phyloP scores from a whole-genome alignment of 2,797 vertebrate genomes.

The Ambastaia sidthimunki region DNA sequence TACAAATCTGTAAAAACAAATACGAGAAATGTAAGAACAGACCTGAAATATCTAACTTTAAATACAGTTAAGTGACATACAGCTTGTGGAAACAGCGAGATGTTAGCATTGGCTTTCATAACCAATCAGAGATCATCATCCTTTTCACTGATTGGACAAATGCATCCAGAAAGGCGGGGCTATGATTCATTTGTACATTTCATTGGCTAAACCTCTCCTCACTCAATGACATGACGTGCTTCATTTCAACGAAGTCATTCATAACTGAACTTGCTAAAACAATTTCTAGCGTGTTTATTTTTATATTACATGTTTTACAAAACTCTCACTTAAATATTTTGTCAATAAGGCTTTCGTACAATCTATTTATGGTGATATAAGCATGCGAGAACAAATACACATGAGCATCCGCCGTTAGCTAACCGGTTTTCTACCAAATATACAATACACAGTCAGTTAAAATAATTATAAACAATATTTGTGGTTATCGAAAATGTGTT shows the following conservation, averaged over 20 bases:
- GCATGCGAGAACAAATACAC: background rate
- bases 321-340: background rate
- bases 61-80: background rate
- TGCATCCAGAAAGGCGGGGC: slow-evolving; percentile 18
- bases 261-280: background rate
- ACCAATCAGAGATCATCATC: background rate
- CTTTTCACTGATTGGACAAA: slow-evolving; percentile 46
- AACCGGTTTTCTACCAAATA: background rate
- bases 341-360: too few relatives aligned
- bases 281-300: background rate
- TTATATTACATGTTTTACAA: background rate
- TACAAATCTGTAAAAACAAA: slow-evolving; percentile 59
- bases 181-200: background rate
- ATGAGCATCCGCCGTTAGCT: slow-evolving; percentile 38
- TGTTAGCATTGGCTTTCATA: background rate
- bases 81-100: background rate
- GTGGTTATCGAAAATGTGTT: background rate
- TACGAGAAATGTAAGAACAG: background rate
- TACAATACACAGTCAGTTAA: background rate
- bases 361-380: background rate
- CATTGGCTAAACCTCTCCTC: slow-evolving; percentile 47
- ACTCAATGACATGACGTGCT: slow-evolving; percentile 45
- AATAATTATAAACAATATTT: background rate
- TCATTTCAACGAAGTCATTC: slow-evolving; percentile 39
- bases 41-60: background rate